Evolutionary conservation across 2,888 invertebrate species (phyloP).

Genomic region (Pheosia tremula): DNA sequence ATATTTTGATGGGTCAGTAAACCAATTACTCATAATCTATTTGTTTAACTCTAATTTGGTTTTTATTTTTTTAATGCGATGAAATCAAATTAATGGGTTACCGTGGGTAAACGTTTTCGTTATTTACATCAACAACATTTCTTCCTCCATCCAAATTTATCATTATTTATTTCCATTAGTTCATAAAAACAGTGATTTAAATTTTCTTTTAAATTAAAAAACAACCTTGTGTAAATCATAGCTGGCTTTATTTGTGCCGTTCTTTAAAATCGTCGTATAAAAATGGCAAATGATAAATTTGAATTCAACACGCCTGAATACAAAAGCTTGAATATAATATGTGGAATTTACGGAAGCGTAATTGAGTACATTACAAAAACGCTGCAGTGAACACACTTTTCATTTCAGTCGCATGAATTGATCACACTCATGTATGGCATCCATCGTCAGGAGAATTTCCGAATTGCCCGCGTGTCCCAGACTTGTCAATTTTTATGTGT

Average conservation of each 20-base stretch:
- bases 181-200: no score
- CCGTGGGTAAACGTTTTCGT: no score
- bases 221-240: neutral
- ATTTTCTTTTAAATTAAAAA: no score
- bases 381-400: slow-evolving; percentile 22
- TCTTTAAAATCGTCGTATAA: neutral
- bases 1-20: neutral
- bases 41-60: no score
- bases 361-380: slow-evolving; percentile 22
- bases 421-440: slow-evolving; percentile 26
- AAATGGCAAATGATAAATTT: neutral
- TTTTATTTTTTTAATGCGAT: no score
- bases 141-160: no score
- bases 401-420: slow-evolving; percentile 33
- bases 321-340: slow-evolving; percentile 10
- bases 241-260: neutral
- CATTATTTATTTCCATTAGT: no score
- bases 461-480: slow-evolving; percentile 18
- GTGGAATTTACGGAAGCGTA: slow-evolving; percentile 14
- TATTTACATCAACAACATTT: no score
- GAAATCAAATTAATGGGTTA: no score
- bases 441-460: slow-evolving; percentile 27
- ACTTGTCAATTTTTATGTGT: slow-evolving; percentile 43
- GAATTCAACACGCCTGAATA: neutral
- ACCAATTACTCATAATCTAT: neutral